Base-by-base conservation (phyloP, 2,888 invertebrate genomes). In the Drosophila putrida region DNA sequence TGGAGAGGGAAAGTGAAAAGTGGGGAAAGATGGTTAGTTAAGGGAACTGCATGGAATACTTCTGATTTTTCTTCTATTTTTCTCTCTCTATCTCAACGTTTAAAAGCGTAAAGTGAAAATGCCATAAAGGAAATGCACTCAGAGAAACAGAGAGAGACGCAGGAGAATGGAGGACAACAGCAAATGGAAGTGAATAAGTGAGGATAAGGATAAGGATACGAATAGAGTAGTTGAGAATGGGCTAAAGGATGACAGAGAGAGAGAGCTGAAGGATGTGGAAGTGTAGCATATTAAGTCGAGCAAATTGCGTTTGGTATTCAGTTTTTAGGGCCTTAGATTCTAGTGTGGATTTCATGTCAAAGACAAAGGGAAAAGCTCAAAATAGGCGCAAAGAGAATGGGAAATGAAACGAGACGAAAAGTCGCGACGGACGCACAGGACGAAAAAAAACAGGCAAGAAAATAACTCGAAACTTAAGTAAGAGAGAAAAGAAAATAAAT, bases 71-170 rank as follows among this genome's bases (percentile, higher is more conserved):
- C 13, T 35, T 3, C 10, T 11, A 20, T 50, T 57, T 46, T 39
- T 41, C 20, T 20, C 20, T 20, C 20, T 27, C 36, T 20, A 2
- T 27, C 36, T 20, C 33, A 66, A 51, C 35, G 53, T 38, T n/a
- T 53, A 50, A 67, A 46, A 58, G 69, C 60, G 54, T 65, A 50
- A 77, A 72, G 69, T 72, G 77, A 66, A 80, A 82, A 72, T 75
- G 80, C 61, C 73, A 71, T 71, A 72, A 82, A 74, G 78, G 75
- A 82, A 80, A 75, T 78, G 80, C 71, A 82, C 65, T 65, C 53
- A 54, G 47, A 36, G 13, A 6, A 6, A 6, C 6, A 6, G 38
- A 9, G 4, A 36, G 58, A 54, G 51, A 53, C 60, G 38, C 13
- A 27, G 39, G 11, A 46, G 63, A 60, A 47, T 38, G 63, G 49